phyloP scores from a whole-genome alignment of 2,888 invertebrate species.

The Poecilus cupreus region DNA sequence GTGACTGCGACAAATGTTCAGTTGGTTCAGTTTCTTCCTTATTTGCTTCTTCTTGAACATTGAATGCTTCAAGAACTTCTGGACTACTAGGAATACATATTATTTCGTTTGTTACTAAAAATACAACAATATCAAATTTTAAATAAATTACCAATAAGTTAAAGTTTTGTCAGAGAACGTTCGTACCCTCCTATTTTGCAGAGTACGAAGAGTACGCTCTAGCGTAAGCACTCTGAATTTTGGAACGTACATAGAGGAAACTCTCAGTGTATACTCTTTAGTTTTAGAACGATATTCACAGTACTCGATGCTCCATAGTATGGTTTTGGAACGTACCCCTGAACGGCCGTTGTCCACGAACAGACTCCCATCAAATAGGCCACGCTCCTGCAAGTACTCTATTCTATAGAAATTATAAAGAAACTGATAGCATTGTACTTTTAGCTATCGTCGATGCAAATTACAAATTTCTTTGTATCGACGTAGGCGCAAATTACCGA shows the following conservation, averaged over 20 bases:
- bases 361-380: too few species aligned
- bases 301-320: not conserved
- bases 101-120: not conserved
- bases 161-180: not conserved
- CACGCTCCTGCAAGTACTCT: too few species aligned
- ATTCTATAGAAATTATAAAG: not conserved
- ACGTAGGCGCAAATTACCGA: not conserved
- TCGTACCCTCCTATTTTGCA: slow-evolving; percentile 1
- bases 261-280: not conserved
- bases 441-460: not conserved
- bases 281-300: not conserved
- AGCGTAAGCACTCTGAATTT: not conserved
- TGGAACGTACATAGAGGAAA: not conserved
- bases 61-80: not conserved
- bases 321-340: slow-evolving; percentile 1
- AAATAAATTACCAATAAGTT: not conserved
- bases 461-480: not conserved
- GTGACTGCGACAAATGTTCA: too few species aligned
- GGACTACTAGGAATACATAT: not conserved
- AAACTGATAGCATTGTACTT: not conserved
- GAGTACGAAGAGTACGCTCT: not conserved
- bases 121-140: not conserved
- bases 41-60: too few species aligned
- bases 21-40: too few species aligned
- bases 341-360: too few species aligned